These are phyloP conservation scores for Muscicapa striata DNA, from an alignment of 2,797 vertebrate genomes.

Conservation along the genomic window DNA sequence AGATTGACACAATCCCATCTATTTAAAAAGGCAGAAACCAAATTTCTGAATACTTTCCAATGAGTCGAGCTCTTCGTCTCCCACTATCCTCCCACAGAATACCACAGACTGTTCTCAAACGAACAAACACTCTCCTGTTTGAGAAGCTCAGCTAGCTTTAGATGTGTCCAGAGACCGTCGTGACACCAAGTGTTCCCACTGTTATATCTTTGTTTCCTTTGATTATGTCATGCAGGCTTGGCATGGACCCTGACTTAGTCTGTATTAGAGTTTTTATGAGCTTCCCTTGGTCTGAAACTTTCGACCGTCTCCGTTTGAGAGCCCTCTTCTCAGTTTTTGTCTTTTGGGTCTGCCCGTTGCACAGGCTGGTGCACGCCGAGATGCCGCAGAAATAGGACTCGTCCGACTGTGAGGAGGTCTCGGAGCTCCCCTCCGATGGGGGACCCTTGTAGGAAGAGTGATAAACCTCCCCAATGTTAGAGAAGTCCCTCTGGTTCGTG, in stretches of 20 bases:
- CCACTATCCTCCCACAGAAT: conserved; percentile 67
- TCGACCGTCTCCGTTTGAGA: conserved; percentile 85
- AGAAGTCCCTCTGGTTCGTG: conserved; percentile 81
- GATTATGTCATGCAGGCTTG: conserved; percentile 92
- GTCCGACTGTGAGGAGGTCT: conserved; percentile 91
- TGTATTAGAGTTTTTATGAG: conserved; percentile 85
- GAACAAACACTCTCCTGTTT: conserved; percentile 72
- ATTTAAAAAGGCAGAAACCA: conserved; percentile 69
- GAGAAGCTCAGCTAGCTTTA: conserved; percentile 76
- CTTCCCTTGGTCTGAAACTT: conserved; percentile 84
- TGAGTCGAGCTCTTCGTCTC: conserved; percentile 57
- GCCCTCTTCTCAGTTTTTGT: conserved; percentile 91
- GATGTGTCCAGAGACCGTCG: conserved; percentile 88
- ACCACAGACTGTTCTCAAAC: conserved; percentile 76
- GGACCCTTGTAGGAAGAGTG: conserved; percentile 82
- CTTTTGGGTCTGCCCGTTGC: conserved; percentile 86
- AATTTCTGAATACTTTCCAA: conserved; percentile 76
- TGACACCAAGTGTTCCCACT: conserved; percentile 89
- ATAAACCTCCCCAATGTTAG: conserved; percentile 80
- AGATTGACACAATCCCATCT: conserved; percentile 75
- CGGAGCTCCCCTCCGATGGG: conserved; percentile 88
- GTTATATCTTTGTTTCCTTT: conserved; percentile 93
- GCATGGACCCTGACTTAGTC: conserved; percentile 82
- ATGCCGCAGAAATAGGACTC: conserved; percentile 89
- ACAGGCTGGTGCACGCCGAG: conserved; percentile 81